Base-by-base conservation (phyloP, 2,888 invertebrate genomes). In the Phengaris arion region DNA sequence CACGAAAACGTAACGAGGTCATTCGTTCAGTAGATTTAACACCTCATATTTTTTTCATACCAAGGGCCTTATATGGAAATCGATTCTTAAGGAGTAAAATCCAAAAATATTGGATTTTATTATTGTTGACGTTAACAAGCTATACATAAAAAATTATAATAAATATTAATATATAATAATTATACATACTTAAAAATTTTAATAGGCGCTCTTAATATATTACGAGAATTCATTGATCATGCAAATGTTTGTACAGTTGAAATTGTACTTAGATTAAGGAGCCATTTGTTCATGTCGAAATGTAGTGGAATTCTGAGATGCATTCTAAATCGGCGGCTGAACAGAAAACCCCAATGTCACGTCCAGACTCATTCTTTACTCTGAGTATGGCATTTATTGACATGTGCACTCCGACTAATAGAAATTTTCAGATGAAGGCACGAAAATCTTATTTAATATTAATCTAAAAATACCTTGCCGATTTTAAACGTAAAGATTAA, bases 351-450 rank as follows among this genome's bases (percentile, higher is more conserved):
- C 55, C 69, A n/a, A 15, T 45, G 55, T 55, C 74, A 75, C 74
- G 74, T 75, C 46, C 68, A 46, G n/a, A 45, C 55, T 69, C 74
- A 45, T 75, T 75, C 46, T 68, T 75, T 75, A 55, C 69, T 64
- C 59, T 46, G 74, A 75, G 68, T 69, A 75, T 75, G 69, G 74
- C 74, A 68, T 69, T 68, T 75, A 75, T 75, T 55, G 74, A 69
- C 69, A 75, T 55, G 54, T 69, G 54, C 52, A 68, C 52, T 54
- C 68, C 45, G n/a, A 35, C 51, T 64, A 74, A 74, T 74, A 74
- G 46, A 74, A 59, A 59, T 54, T 59, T 51, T 64, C 51, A 64
- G 74, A 51, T 35, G 35, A 35, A 74, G 13, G 48, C 8, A 48
- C 35, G 57, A 57, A 46, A 74, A 57, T 74, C 59, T 35, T 35